Conservation (phyloP, 2,797 vertebrate species). For the Molossus alvarezi region DNA sequence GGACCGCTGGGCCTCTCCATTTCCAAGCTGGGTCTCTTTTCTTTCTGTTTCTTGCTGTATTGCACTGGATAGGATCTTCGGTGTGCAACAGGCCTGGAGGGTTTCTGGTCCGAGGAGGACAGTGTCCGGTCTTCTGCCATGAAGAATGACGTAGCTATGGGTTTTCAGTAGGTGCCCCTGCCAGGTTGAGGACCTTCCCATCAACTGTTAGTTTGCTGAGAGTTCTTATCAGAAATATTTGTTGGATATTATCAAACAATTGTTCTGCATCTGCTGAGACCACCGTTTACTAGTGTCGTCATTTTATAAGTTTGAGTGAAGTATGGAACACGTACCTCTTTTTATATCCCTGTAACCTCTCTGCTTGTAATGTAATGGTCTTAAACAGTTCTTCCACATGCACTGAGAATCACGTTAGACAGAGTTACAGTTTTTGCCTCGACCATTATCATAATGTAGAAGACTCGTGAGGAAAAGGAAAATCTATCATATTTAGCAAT, state of each 20-base stretch:
- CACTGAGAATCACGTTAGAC: not conserved
- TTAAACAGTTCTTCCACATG: slow-evolving; percentile 21
- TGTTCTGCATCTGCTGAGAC: not conserved
- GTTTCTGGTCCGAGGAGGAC: not conserved
- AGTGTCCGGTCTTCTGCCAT: not conserved
- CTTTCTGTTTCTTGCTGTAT: not conserved
- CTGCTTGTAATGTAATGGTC: not conserved
- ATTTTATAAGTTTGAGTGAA: not conserved
- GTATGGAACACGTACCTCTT: not conserved
- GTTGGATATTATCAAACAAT: not conserved
- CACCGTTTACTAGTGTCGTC: not conserved
- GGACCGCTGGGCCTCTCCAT: not conserved
- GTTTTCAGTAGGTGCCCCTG: not conserved
- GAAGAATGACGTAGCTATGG: not conserved
- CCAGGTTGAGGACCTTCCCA: not conserved
- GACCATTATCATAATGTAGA: not conserved
- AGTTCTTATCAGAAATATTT: slow-evolving; percentile 17
- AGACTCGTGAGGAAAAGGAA: slow-evolving; percentile 8
- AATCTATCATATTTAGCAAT: not conserved
- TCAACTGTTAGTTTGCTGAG: not conserved
- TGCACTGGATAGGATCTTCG: not conserved
- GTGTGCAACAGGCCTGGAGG: not conserved
- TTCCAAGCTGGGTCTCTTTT: not conserved
- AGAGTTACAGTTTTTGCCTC: slow-evolving; percentile 1
- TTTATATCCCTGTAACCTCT: not conserved